These are phyloP conservation scores for Aphelinus atriplicis DNA, from an alignment of 1,140 invertebrate species.

Conservation along the genomic window DNA sequence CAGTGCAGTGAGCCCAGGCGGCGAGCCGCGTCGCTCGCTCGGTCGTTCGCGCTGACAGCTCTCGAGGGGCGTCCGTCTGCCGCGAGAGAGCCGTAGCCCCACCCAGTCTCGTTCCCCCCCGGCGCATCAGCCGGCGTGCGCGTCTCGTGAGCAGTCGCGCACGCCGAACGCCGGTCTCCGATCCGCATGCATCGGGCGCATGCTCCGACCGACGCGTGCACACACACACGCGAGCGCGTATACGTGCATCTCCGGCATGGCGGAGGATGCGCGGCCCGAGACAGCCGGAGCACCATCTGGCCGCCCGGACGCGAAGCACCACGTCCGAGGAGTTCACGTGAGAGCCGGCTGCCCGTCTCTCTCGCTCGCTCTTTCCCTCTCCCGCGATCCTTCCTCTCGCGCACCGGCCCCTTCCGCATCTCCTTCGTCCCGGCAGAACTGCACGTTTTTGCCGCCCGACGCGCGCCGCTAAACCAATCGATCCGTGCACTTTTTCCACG, in stretches of 20 bases:
- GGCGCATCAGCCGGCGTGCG: background rate
- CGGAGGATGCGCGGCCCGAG: background rate
- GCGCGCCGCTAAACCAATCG: too few species aligned
- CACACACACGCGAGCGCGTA: background rate
- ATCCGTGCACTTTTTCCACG: too few species aligned
- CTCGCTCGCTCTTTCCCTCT: slow-evolving; percentile 24
- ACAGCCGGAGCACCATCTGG: slow-evolving; percentile 34
- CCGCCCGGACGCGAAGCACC: slow-evolving; percentile 20
- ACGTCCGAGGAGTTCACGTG: slow-evolving; percentile 30
- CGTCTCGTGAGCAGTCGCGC: too few species aligned
- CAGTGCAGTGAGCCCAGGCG: background rate
- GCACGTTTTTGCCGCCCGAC: too few species aligned
- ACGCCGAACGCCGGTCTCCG: too few species aligned
- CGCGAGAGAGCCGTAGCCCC: slow-evolving; percentile 63
- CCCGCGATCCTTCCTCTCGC: slow-evolving; percentile 1
- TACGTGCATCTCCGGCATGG: slow-evolving; percentile 19
- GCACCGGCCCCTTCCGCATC: background rate
- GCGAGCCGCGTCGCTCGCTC: too few species aligned
- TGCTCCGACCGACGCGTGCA: background rate
- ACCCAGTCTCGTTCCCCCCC: slow-evolving; percentile 50
- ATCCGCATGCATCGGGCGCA: too few species aligned
- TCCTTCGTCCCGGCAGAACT: background rate
- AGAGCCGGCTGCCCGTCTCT: background rate
- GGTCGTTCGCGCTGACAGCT: background rate
- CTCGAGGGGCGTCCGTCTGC: slow-evolving; percentile 44